Evolutionary conservation across 2,113 vertebrate genomes (phyloP).

Genomic region (Galemys pyrenaicus): DNA sequence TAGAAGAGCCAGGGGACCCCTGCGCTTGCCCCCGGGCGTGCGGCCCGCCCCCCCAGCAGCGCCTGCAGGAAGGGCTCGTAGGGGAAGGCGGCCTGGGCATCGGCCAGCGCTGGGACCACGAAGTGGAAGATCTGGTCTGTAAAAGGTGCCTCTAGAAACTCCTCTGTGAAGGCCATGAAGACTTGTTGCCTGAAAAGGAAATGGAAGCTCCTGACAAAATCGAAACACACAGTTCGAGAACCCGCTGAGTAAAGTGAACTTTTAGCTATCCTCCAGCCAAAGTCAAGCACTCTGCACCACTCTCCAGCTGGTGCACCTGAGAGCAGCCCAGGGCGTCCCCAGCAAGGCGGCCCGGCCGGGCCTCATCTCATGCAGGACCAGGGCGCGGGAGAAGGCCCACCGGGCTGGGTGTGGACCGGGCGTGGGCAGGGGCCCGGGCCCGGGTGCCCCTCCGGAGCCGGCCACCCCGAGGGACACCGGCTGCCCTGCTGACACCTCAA

Average conservation of each 20-base stretch:
- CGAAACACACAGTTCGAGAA: accelerated
- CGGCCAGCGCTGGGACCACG: conserved; percentile 94
- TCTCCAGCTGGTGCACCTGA: no score
- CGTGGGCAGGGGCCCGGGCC: no score
- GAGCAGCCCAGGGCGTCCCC: no score
- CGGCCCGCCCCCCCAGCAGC: conserved; percentile 83
- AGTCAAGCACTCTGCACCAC: not conserved
- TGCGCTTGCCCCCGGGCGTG: conserved; percentile 85
- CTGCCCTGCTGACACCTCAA: no score
- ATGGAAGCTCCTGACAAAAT: not conserved
- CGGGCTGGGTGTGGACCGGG: no score
- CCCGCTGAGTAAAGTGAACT: not conserved
- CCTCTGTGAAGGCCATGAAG: conserved; percentile 95
- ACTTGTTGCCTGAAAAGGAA: conserved; percentile 91
- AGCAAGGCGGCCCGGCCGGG: no score
- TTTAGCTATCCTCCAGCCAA: not conserved
- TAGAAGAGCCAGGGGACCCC: conserved; percentile 98
- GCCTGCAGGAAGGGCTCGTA: conserved; percentile 95
- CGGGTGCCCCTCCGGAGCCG: not conserved
- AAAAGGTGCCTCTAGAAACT: conserved; percentile 94
- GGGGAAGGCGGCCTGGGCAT: conserved; percentile 90
- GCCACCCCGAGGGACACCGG: no score
- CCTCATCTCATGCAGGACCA: no score
- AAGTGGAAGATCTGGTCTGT: conserved; percentile 98
- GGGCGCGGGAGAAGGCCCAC: not conserved